phyloP scores from a whole-genome alignment of 2,113 vertebrate species.

The Atrichornis clamosus region DNA sequence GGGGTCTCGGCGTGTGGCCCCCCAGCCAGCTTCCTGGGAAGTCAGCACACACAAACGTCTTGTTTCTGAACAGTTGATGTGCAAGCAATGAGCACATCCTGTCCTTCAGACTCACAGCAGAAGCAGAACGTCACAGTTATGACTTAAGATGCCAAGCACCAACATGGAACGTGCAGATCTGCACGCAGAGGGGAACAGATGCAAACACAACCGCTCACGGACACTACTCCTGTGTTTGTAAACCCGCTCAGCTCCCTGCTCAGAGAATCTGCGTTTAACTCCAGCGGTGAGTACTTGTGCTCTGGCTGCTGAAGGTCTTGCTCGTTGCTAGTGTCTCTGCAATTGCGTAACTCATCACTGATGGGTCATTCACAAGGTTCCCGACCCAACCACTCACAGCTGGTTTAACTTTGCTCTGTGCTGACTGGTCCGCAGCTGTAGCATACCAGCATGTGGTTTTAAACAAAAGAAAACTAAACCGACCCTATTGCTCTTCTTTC shows the following conservation, averaged over 20 bases:
- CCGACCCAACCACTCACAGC: neutral
- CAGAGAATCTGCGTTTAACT: neutral
- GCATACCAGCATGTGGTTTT: neutral
- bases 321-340: neutral
- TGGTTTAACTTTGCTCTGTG: neutral
- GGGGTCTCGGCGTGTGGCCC: rapidly evolving
- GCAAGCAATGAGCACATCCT: neutral
- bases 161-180: rapidly evolving
- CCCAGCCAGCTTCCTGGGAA: neutral
- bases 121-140: rapidly evolving
- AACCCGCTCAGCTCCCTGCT: neutral
- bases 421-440: neutral
- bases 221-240: neutral
- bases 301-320: neutral
- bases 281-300: neutral
- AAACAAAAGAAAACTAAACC: neutral
- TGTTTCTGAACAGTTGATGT: neutral
- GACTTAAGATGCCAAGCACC: rapidly evolving
- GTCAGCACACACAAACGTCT: neutral
- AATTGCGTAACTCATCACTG: neutral
- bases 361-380: neutral
- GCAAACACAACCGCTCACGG: neutral
- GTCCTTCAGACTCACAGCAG: rapidly evolving
- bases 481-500: neutral
- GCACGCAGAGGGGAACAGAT: rapidly evolving